Evolutionary conservation across 2,113 vertebrate genomes (phyloP).

Genomic region (Meles meles): DNA sequence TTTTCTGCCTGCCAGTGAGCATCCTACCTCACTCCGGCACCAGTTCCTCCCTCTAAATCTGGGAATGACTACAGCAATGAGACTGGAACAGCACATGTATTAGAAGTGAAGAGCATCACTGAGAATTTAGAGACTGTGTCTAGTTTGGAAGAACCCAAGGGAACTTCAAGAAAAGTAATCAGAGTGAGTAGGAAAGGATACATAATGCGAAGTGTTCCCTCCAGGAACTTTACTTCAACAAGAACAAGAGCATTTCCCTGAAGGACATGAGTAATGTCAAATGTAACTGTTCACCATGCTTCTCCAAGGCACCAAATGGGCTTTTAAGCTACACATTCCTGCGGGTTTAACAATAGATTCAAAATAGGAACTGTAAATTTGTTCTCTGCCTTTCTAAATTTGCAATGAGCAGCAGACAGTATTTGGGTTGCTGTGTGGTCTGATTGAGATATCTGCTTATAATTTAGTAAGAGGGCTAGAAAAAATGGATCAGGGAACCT

Average conservation of each 20-base stretch:
- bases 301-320: constrained; percentile 39
- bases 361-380: constrained; percentile 32
- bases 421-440: not conserved
- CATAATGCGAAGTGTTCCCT: constrained; percentile 62
- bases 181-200: constrained; percentile 48
- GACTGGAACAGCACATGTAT: not conserved
- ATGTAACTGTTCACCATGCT: constrained; percentile 17
- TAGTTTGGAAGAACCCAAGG: constrained; percentile 55
- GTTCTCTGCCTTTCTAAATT: constrained; percentile 7
- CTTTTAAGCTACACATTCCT: constrained; percentile 40
- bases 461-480: not conserved
- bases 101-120: constrained; percentile 39
- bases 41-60: not conserved
- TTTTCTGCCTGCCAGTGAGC: not conserved
- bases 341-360: constrained; percentile 23
- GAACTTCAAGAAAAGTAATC: constrained; percentile 62
- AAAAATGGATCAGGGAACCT: not conserved
- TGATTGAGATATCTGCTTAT: not conserved
- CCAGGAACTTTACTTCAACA: constrained; percentile 52
- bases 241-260: constrained; percentile 47
- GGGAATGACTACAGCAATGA: not conserved
- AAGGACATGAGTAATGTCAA: constrained; percentile 54
- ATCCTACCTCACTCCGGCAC: not conserved
- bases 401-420: not conserved
- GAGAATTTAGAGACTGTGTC: constrained; percentile 44